A percentile compares a stretch with the other conserved stretches of the same genome.
phyloP scores from a whole-genome alignment of 2,888 invertebrate genomes.

The Luffia ferchaultella region DNA sequence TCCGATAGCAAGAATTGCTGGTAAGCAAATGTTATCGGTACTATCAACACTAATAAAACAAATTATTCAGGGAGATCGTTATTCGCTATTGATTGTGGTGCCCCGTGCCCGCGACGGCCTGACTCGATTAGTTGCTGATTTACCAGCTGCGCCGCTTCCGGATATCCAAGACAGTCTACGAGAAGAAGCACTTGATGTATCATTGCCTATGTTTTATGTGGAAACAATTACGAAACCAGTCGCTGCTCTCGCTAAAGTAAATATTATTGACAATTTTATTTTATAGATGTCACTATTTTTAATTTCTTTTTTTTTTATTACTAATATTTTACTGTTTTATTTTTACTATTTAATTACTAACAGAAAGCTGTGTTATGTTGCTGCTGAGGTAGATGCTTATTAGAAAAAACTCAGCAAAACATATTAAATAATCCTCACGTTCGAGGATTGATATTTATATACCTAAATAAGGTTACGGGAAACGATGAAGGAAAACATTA shows the following conservation, averaged over 20 bases:
- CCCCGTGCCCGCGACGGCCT: slow-evolving; percentile 68
- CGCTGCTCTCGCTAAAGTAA: slow-evolving; percentile 63
- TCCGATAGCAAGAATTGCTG: no score
- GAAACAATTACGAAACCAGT: slow-evolving; percentile 72
- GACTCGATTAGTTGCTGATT: slow-evolving; percentile 56
- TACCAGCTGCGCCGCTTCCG: slow-evolving; percentile 51
- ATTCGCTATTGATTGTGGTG: slow-evolving; percentile 63
- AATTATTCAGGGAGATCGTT: slow-evolving; percentile 68
- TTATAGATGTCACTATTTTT: not conserved
- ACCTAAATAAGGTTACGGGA: no score
- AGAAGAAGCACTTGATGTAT: slow-evolving; percentile 53
- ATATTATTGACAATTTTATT: slow-evolving; percentile 3
- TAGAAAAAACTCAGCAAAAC: no score
- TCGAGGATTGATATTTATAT: no score
- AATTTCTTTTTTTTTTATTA: no score
- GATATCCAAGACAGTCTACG: slow-evolving; percentile 48
- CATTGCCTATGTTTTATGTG: slow-evolving; percentile 68
- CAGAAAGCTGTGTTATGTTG: no score
- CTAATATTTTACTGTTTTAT: not conserved
- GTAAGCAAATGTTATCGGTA: no score
- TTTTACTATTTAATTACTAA: not conserved
- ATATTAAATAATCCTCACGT: no score
- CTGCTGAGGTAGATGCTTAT: no score
- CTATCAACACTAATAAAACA: no score
- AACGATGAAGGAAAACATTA: no score